These are phyloP conservation scores for Upupa epops DNA, from an alignment of 2,113 vertebrate species.

Conservation along the genomic window DNA sequence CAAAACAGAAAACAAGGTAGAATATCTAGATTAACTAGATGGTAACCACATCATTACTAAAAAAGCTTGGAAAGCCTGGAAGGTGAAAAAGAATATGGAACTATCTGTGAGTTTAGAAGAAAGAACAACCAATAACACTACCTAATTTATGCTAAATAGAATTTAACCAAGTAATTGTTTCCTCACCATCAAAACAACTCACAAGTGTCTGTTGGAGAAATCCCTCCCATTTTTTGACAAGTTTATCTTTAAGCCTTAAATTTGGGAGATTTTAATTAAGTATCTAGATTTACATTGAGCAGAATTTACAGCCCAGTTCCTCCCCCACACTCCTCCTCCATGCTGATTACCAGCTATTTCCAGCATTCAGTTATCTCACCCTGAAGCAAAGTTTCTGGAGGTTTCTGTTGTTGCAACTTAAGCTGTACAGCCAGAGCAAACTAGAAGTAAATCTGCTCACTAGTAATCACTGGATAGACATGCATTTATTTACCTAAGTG, in stretches of 20 bases:
- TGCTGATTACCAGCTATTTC: background rate
- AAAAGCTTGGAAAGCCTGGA: background rate
- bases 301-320: conserved; percentile 2
- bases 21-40: background rate
- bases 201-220: background rate
- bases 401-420: background rate
- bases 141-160: background rate
- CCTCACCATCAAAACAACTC: conserved; percentile 10
- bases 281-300: background rate
- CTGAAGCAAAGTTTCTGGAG: background rate
- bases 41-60: background rate
- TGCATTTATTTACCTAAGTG: background rate
- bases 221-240: background rate
- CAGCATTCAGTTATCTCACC: background rate
- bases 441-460: background rate
- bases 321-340: conserved; percentile 10
- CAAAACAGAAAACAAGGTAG: background rate
- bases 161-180: background rate
- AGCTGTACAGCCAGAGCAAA: background rate
- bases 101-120: background rate
- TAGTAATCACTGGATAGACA: background rate
- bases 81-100: background rate
- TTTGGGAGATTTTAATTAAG: conserved; percentile 29
- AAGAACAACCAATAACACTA: background rate
- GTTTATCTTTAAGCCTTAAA: conserved; percentile 20